These are phyloP conservation scores for Pelusios castaneus DNA, from an alignment of 2,113 vertebrate species.

Conservation along the genomic window DNA sequence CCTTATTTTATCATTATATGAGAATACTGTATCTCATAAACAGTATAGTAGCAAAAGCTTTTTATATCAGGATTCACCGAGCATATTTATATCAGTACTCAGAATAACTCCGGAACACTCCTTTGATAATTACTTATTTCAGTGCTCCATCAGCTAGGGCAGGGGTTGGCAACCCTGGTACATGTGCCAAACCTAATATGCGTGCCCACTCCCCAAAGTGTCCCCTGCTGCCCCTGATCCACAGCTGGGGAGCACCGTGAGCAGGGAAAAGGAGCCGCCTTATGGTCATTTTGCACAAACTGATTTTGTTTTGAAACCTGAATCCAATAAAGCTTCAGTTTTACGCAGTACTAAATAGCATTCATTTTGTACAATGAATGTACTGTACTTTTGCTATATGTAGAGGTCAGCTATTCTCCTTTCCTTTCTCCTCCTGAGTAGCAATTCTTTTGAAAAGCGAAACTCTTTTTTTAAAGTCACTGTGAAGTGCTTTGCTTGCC, in stretches of 20 bases:
- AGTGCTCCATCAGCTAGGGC: neutral
- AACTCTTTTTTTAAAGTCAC: neutral
- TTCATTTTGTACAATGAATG: neutral
- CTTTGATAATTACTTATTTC: neutral
- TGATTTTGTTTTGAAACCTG: neutral
- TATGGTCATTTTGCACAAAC: neutral
- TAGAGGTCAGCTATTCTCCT: neutral
- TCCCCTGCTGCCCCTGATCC: no score
- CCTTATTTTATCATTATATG: no score
- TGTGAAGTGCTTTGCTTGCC: neutral
- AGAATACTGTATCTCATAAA: neutral
- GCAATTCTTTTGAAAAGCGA: neutral
- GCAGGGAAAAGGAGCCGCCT: no score
- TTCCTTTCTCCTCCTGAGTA: neutral
- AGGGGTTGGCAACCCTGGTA: no score
- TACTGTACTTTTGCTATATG: neutral
- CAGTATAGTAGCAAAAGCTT: neutral
- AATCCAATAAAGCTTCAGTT: neutral
- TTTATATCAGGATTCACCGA: neutral
- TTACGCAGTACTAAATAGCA: neutral
- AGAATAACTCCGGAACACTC: rapidly evolving
- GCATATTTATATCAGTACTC: neutral
- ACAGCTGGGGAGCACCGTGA: no score
- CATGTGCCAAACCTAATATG: no score
- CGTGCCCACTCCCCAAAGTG: no score